Conservation (phyloP, 1,140 invertebrate species). For the Babylonia areolata region DNA sequence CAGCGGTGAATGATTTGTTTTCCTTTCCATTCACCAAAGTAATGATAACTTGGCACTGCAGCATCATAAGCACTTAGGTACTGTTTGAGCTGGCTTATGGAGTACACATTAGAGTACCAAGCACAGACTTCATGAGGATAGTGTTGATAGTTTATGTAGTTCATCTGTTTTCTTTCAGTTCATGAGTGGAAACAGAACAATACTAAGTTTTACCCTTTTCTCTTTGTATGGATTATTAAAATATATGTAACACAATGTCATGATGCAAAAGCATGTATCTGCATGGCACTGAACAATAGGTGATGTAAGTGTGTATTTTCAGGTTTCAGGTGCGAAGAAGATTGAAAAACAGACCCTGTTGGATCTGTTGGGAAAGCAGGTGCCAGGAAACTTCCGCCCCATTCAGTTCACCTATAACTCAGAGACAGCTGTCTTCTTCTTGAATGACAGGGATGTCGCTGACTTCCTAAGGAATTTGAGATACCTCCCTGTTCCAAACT, state of each 20-base stretch:
- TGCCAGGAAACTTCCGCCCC: not conserved
- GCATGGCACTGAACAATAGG: not conserved
- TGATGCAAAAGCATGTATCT: not conserved
- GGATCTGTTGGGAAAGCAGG: not conserved
- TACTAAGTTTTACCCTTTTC: not conserved
- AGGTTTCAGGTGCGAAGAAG: not conserved
- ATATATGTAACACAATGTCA: too few species aligned
- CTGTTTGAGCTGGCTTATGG: too few species aligned
- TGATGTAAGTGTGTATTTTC: not conserved
- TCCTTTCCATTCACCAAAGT: too few species aligned
- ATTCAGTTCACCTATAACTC: conserved; percentile 68
- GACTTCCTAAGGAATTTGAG: conserved; percentile 55
- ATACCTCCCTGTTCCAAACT: conserved; percentile 65
- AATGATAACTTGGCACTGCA: too few species aligned
- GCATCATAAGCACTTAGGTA: too few species aligned
- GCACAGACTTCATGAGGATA: too few species aligned
- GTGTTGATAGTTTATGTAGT: too few species aligned
- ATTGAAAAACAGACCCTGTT: not conserved
- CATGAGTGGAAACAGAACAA: not conserved
- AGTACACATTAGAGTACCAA: too few species aligned
- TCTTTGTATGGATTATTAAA: too few species aligned
- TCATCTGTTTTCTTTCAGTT: too few species aligned
- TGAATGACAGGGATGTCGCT: conserved; percentile 63
- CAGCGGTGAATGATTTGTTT: too few species aligned
- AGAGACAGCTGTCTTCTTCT: conserved; percentile 68